phyloP scores from a whole-genome alignment of 2,888 invertebrate genomes.

The Prosapia bicincta region DNA sequence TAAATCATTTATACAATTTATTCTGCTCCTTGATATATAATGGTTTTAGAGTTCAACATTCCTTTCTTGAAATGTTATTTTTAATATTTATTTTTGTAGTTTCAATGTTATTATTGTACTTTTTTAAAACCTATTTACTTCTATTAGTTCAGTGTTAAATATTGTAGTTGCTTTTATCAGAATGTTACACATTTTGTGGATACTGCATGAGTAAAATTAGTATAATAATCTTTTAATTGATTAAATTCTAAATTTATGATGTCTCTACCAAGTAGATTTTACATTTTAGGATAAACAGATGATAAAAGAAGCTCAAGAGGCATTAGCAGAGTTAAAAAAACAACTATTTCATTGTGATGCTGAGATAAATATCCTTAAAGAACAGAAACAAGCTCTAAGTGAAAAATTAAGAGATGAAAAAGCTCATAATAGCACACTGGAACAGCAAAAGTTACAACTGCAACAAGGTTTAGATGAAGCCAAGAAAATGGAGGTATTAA shows the following conservation, averaged over 20 bases:
- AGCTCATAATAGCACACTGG: slow-evolving; percentile 49
- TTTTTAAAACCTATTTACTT: no score
- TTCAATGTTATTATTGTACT: no score
- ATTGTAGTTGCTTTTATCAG: background rate
- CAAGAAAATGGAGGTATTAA: slow-evolving; percentile 49
- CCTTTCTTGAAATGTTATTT: no score
- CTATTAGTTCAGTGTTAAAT: no score
- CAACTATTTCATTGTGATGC: slow-evolving; percentile 44
- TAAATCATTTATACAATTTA: no score
- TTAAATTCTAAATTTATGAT: no score
- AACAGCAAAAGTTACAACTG: slow-evolving; percentile 54
- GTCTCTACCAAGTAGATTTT: no score
- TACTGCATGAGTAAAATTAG: background rate
- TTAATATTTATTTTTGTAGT: no score
- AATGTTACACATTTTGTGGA: background rate
- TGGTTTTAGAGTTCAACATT: no score
- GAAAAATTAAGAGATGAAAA: slow-evolving; percentile 53
- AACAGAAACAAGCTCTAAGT: slow-evolving; percentile 53
- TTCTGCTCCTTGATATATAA: no score
- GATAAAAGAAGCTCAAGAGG: slow-evolving; percentile 41
- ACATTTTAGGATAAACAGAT: slow-evolving; percentile 38
- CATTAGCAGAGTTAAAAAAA: slow-evolving; percentile 40
- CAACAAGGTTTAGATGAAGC: slow-evolving; percentile 53
- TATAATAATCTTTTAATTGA: no score
- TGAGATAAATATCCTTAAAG: slow-evolving; percentile 47